A percentile compares a stretch with the other conserved stretches of the same genome.
phyloP scores from a whole-genome alignment of 2,888 invertebrate species.

The Netelia melanura region DNA sequence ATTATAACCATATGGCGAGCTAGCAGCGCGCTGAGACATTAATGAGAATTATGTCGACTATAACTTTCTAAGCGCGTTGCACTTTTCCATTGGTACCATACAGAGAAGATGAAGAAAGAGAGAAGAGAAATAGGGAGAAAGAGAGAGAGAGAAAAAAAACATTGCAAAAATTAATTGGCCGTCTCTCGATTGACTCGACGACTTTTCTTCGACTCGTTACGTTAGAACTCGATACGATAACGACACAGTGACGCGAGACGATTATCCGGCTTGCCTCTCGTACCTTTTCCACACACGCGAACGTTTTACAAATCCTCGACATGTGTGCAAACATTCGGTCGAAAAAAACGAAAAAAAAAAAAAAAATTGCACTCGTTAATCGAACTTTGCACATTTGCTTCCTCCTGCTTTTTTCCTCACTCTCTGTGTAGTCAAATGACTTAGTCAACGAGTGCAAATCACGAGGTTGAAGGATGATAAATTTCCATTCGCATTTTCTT shows the following conservation, averaged over 20 bases:
- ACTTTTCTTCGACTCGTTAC: conserved; percentile 40
- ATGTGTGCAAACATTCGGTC: neutral
- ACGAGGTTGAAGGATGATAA: too few species aligned
- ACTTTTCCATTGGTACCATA: conserved; percentile 11
- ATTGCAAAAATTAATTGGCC: conserved; percentile 37
- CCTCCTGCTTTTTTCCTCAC: too few species aligned
- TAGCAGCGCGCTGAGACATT: conserved; percentile 19
- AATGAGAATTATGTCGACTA: conserved; percentile 52
- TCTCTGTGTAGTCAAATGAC: too few species aligned
- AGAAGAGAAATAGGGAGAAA: neutral
- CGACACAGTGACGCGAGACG: conserved; percentile 36
- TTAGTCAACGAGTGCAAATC: too few species aligned
- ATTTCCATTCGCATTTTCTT: too few species aligned
- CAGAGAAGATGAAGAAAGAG: neutral
- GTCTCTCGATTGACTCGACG: conserved; percentile 19
- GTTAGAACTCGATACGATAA: conserved; percentile 18
- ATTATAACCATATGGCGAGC: conserved; percentile 6
- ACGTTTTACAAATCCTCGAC: neutral
- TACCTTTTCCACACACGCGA: neutral
- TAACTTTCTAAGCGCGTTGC: conserved; percentile 56
- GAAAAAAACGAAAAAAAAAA: neutral
- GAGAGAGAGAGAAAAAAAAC: neutral
- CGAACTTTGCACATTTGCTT: too few species aligned
- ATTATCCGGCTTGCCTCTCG: conserved; percentile 1
- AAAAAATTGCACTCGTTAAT: too few species aligned